phyloP scores from a whole-genome alignment of 2,888 invertebrate species.

The Drosophila dives region DNA sequence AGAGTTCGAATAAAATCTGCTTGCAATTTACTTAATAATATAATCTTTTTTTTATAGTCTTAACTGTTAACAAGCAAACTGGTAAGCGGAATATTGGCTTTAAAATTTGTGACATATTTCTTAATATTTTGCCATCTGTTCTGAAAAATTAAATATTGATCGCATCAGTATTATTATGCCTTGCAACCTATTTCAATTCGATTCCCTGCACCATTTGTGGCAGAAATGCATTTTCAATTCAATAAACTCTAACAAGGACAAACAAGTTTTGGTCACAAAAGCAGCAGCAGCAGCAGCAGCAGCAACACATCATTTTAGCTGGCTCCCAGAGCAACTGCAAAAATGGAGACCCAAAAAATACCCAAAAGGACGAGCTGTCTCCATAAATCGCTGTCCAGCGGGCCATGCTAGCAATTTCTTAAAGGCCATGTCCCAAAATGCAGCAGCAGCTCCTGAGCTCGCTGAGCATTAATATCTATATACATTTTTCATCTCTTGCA shows the following conservation, averaged over 20 bases:
- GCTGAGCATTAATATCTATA: slow-evolving; percentile 67
- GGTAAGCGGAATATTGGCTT: neutral
- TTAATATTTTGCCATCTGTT: slow-evolving; percentile 26
- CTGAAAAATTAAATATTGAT: slow-evolving; percentile 38
- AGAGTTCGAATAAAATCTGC: neutral
- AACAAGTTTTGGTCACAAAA: slow-evolving; percentile 56
- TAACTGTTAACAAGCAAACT: no score
- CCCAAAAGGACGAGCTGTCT: slow-evolving; percentile 38
- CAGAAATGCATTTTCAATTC: slow-evolving; percentile 62
- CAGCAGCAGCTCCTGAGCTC: slow-evolving; percentile 53
- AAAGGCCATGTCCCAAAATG: slow-evolving; percentile 57
- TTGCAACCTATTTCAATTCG: slow-evolving; percentile 42
- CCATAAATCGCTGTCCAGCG: slow-evolving; percentile 58
- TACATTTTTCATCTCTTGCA: slow-evolving; percentile 61
- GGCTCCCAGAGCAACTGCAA: slow-evolving; percentile 7
- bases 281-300: slow-evolving; percentile 33
- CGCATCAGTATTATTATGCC: slow-evolving; percentile 14
- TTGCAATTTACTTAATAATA: neutral
- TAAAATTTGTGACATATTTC: slow-evolving; percentile 5
- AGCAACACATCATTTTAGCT: slow-evolving; percentile 22
- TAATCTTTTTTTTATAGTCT: neutral
- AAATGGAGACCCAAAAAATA: slow-evolving; percentile 6
- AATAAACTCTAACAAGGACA: slow-evolving; percentile 51
- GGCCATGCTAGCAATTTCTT: slow-evolving; percentile 57
- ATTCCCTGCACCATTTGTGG: slow-evolving; percentile 54